phyloP scores from a whole-genome alignment of 2,113 vertebrate genomes.

The Vireo altiloquus region DNA sequence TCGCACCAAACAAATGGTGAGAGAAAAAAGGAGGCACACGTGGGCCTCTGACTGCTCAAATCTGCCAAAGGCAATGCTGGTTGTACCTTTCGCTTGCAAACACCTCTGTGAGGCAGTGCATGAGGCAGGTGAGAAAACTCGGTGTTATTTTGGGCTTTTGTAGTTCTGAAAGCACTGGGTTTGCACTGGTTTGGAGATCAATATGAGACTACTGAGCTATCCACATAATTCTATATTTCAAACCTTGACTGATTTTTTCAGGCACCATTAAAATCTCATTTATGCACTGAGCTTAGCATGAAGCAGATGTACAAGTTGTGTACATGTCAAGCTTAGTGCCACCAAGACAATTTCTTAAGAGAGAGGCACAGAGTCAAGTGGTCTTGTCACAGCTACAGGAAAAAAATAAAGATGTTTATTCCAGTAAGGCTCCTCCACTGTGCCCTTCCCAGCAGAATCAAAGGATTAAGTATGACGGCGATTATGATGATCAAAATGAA shows the following conservation, averaged over 20 bases:
- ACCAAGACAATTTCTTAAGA: not conserved
- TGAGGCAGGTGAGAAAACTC: not conserved
- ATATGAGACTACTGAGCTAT: not conserved
- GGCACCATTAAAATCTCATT: constrained; percentile 2
- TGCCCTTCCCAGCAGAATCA: not conserved
- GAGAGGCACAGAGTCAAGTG: not conserved
- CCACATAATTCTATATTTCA: not conserved
- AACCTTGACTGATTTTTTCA: constrained; percentile 29
- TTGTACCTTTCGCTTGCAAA: not conserved
- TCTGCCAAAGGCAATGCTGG: not conserved
- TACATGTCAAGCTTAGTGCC: not conserved
- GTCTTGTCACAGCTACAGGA: not conserved
- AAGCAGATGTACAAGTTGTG: not conserved
- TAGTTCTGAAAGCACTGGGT: not conserved
- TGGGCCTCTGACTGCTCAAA: not conserved
- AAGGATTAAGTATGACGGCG: not conserved
- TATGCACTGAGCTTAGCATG: not conserved
- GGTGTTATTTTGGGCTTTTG: not conserved
- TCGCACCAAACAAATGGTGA: not conserved
- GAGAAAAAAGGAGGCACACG: not conserved
- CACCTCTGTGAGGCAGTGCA: not conserved
- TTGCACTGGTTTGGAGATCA: not conserved
- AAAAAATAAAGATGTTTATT: not conserved
- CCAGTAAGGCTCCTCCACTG: not conserved
- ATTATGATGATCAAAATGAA: not conserved